Percentiles rank a stretch among this genome's conserved stretches.
Conservation (phyloP, 2,888 invertebrate species). For the Bombylius major region DNA sequence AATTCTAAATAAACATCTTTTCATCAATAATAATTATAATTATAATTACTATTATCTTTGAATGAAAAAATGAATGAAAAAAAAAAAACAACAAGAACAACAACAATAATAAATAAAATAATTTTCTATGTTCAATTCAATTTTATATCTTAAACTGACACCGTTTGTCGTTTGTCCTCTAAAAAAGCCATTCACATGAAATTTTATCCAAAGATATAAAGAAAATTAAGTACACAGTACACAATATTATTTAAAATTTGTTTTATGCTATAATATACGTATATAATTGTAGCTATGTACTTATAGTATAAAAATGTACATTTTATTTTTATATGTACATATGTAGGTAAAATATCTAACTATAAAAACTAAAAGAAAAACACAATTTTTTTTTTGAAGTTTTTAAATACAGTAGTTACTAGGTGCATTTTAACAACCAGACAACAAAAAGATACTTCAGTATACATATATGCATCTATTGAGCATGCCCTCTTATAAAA, state of each 20-base stretch:
- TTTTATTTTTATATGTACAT: neutral
- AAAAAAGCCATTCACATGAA: neutral
- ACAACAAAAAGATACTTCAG: no score
- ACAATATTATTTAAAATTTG: neutral
- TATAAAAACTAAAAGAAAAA: no score
- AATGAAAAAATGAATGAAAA: no score
- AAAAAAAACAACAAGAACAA: no score
- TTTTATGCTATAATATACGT: neutral
- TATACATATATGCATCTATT: neutral
- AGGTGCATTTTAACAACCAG: no score
- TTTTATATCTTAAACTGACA: neutral
- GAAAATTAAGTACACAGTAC: neutral
- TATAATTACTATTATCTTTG: no score
- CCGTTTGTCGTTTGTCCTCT: neutral
- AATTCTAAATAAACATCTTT: no score
- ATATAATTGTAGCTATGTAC: neutral
- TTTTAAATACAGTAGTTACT: no score
- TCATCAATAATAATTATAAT: no score
- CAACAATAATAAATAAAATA: neutral
- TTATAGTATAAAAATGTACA: neutral
- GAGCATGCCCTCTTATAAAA: neutral
- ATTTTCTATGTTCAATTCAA: neutral
- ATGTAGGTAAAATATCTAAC: no score
- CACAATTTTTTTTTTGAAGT: no score
- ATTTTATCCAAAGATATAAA: neutral